Conservation (phyloP, 2,888 invertebrate genomes). For the Phania funesta region DNA sequence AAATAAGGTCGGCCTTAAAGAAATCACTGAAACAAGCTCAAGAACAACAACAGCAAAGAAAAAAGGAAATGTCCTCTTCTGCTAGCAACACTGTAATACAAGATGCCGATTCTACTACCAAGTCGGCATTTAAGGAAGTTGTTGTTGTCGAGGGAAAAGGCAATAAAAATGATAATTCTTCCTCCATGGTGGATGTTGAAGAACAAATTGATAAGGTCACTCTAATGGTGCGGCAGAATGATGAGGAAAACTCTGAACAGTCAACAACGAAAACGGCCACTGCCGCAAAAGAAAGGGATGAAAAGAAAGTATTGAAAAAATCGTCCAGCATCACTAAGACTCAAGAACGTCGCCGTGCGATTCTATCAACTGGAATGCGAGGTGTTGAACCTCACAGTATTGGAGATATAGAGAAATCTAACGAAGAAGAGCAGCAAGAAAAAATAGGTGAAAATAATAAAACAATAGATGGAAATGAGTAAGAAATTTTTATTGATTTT, state of each 20-base stretch:
- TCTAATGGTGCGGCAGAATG: conserved; percentile 60
- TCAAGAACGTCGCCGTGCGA: conserved; percentile 41
- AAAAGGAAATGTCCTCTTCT: conserved; percentile 71
- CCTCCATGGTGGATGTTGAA: conserved; percentile 66
- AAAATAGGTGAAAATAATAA: neutral
- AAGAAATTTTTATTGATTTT: neutral
- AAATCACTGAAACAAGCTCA: conserved; percentile 75
- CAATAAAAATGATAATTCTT: conserved; percentile 55
- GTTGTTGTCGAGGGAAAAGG: conserved; percentile 71
- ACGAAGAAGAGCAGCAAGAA: neutral
- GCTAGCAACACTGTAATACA: conserved; percentile 73
- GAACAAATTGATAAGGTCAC: conserved; percentile 70
- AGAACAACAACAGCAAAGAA: conserved; percentile 74
- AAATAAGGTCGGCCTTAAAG: conserved; percentile 73
- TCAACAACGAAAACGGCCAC: neutral
- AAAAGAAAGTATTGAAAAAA: conserved; percentile 55
- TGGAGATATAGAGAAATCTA: conserved; percentile 19
- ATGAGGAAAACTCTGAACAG: conserved; percentile 32
- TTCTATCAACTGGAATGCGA: neutral
- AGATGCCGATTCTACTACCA: conserved; percentile 77
- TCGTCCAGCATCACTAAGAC: neutral
- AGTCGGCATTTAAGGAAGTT: conserved; percentile 71
- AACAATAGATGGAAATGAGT: conserved; percentile 25
- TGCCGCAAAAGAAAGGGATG: conserved; percentile 28
- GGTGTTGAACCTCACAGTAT: conserved; percentile 5